Base-by-base conservation (phyloP, 2,113 vertebrate species). In the Ictalurus punctatus region DNA sequence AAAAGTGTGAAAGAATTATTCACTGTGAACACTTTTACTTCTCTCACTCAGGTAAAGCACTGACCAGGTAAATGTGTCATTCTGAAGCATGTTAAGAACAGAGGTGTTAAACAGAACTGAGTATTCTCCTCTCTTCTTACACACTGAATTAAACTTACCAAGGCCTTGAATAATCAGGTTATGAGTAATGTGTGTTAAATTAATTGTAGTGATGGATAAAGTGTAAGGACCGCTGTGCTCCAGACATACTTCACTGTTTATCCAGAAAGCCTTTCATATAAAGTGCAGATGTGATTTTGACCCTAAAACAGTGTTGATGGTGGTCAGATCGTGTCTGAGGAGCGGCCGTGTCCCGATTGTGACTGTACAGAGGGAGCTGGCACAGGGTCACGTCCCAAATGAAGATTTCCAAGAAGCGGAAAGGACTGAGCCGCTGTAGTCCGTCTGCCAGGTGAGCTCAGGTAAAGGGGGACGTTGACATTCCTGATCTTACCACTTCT, bases 341-440 rank as follows among this genome's bases (percentile, higher is more conserved):
- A 91, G 81, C 91, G 85, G 67, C 91, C 59, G 90, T 89, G 89
- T 93, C 81, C 88, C 54, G 86, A 85, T 86, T 90, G 87, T 83
- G 88, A 87, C 88, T 89, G 92, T 91, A 92, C 85, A 85, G 90
- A 84, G 63, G 73, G 63, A 87, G 44, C 63, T 34, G 61, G 25
- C 85, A 92, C 91, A 92, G 92, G 92, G 90, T 92, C 91, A 91
- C 89, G 84, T 94, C 92, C 94, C 95, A 94, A 93, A 96, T 96
- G 95, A 95, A 94, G 95, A 95, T 95, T 94, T 92, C 93, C 91
- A 95, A 94, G 94, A 94, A 94, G 93, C 93, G 95, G 93, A 95
- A 95, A 94, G 92, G 94, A 90, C 78, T 83, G 80, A 90, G 88
- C 93, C 93, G 67, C 86, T 37, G 92, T 94, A 93, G 93, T 94